Conservation (phyloP, 2,888 invertebrate genomes). For the Elegia similella region DNA sequence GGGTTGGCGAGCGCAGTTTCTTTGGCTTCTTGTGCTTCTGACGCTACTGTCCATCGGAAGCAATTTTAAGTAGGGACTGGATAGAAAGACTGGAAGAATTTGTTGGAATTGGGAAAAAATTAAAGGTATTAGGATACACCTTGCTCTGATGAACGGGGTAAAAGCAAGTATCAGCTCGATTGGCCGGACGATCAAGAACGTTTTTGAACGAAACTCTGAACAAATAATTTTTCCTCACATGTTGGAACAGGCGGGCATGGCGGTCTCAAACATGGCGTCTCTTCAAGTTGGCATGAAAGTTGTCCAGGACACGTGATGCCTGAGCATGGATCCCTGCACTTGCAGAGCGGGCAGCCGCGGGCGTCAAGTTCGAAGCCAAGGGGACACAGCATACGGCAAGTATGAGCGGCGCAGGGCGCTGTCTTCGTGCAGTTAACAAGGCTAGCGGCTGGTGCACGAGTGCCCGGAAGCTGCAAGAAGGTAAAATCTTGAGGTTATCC, state of each 20-base stretch:
- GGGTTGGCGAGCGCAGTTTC: too few relatives aligned
- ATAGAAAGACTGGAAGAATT: too few relatives aligned
- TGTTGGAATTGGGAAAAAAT: too few relatives aligned
- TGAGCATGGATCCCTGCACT: slow-evolving; percentile 91
- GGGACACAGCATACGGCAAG: slow-evolving; percentile 93
- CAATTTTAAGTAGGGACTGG: too few relatives aligned
- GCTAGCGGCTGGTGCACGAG: slow-evolving; percentile 84
- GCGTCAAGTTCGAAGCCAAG: slow-evolving; percentile 88
- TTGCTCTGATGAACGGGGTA: too few relatives aligned
- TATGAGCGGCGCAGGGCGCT: slow-evolving; percentile 88
- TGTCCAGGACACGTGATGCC: slow-evolving; percentile 88
- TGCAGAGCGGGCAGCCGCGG: slow-evolving; percentile 89
- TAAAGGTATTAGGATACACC: too few relatives aligned
- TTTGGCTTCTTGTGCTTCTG: too few relatives aligned
- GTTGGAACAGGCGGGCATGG: slow-evolving; percentile 93
- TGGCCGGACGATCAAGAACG: too few relatives aligned
- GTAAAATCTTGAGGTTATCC: background rate
- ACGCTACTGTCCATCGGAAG: too few relatives aligned
- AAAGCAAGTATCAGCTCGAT: too few relatives aligned
- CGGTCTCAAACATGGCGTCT: slow-evolving; percentile 88
- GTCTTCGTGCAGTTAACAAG: slow-evolving; percentile 86
- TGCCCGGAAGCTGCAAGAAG: slow-evolving; percentile 83
- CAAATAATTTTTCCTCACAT: too few relatives aligned
- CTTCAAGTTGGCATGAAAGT: slow-evolving; percentile 89
- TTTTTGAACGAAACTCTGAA: too few relatives aligned